These are phyloP conservation scores for Vireo altiloquus DNA, from an alignment of 2,113 vertebrate genomes.

Conservation along the genomic window DNA sequence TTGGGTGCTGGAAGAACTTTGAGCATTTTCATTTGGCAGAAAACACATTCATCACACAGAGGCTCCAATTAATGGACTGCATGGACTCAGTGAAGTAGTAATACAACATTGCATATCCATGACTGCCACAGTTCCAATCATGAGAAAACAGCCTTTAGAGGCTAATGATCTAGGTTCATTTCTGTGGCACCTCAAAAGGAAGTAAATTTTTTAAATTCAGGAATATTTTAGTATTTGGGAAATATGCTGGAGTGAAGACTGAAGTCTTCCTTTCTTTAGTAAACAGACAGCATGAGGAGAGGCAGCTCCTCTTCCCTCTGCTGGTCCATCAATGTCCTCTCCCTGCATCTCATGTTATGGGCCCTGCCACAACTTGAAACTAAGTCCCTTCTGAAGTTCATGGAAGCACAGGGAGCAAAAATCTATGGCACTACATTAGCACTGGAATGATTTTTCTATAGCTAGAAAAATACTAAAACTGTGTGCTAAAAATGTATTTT, in stretches of 20 bases:
- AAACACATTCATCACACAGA: neutral
- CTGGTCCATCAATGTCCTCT: neutral
- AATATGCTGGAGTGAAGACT: neutral
- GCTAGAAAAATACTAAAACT: neutral
- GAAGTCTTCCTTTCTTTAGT: neutral
- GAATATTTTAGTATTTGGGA: neutral
- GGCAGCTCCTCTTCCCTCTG: neutral
- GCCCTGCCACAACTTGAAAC: neutral
- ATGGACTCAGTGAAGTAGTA: neutral
- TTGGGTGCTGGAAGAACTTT: neutral
- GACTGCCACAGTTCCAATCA: neutral
- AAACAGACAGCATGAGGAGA: neutral
- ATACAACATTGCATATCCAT: neutral
- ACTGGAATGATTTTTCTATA: neutral
- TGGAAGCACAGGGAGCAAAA: neutral
- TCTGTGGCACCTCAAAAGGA: neutral
- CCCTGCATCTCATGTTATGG: neutral
- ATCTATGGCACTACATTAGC: neutral
- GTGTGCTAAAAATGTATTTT: neutral
- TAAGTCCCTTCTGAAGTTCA: neutral
- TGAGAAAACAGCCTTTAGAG: neutral
- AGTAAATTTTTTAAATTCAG: neutral
- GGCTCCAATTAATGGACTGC: neutral
- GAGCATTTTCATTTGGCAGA: neutral
- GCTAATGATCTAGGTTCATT: neutral